Evolutionary conservation across 2,888 invertebrate genomes (phyloP).

Genomic region (Epirrhoe tristata): DNA sequence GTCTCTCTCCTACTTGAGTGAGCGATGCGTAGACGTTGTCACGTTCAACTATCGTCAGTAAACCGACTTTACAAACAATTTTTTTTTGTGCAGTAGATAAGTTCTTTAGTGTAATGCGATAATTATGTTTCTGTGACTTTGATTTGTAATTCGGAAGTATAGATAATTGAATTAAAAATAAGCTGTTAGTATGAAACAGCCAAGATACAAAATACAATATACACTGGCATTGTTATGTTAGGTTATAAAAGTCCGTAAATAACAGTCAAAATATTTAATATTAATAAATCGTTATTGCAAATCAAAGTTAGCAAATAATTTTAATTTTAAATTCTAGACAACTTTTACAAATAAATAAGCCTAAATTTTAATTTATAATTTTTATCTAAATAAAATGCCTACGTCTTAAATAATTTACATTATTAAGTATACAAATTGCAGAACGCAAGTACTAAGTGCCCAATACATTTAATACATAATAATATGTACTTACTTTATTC

Average conservation of each 20-base stretch:
- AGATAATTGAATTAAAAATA: not conserved
- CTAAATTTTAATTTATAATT: not conserved
- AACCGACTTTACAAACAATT: too few species aligned
- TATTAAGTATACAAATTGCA: conserved; percentile 8
- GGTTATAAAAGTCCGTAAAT: not conserved
- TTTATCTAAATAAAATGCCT: not conserved
- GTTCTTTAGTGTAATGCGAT: too few species aligned
- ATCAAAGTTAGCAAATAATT: not conserved
- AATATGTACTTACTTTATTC: conserved; percentile 6
- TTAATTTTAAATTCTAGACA: not conserved
- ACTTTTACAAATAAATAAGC: not conserved
- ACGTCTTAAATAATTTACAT: not conserved
- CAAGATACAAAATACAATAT: not conserved
- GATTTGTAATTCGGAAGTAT: not conserved
- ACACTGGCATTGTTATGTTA: not conserved
- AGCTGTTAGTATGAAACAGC: not conserved
- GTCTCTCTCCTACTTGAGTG: too few species aligned
- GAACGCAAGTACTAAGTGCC: conserved; percentile 27
- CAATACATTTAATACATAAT: conserved; percentile 14
- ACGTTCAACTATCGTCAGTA: too few species aligned
- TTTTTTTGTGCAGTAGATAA: too few species aligned
- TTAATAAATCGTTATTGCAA: not conserved
- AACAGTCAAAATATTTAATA: not conserved
- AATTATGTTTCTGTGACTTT: too few species aligned
- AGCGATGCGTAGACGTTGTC: too few species aligned